Evolutionary conservation across 92 coral and sea anemone genomes (phyloP), one percentile per base, ranked within the genome.

Genomic region (Bergia sp.): DNA sequence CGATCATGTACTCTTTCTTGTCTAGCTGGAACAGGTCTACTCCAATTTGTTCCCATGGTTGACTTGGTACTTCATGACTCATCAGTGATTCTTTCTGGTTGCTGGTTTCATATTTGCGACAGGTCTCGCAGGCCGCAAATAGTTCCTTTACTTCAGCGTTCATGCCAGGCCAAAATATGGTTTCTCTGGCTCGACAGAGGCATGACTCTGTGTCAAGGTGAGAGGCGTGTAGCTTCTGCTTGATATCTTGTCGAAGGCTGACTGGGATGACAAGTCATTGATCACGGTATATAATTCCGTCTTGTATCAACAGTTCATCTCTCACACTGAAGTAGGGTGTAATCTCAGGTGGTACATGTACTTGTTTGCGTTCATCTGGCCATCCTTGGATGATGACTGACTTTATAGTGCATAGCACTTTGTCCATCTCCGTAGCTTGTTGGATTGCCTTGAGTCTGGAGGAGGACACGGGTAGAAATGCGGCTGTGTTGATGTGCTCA

Each of bases 81-180:
- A 29, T 29, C 29, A 29, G 29, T 29, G 29, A 29, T 29, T 29
- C 29, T 29, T 29, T 29, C 29, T 29, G 29, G 29, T 29, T 29
- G 29, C 29, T 29, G 29, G 29, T 29, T 29, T 29, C 29, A 29
- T 29, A 29, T 29, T 29, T 29, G 29, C 0, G 29, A 29, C 29
- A 29, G 29, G 29, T 29, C n/a, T n/a, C n/a, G n/a, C 29, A 29
- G 29, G 29, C 29, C 29, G 29, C 29, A 0, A 29, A 29, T 15
- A 55, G 23, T 42, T 85, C 37, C 23, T 85, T 58, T 20, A 66
- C 75, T 16, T 66, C 79, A 7, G 88, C 42, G 69, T 76, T 75
- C 90, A 90, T 86, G 29, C 86, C 85, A 15, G 90, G 90, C 92
- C 90, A 90, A 67, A 66, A 86, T 38, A 90, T 86, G 21, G 47